phyloP scores from a whole-genome alignment of 2,888 invertebrate genomes.

The Eupithecia abbreviata region DNA sequence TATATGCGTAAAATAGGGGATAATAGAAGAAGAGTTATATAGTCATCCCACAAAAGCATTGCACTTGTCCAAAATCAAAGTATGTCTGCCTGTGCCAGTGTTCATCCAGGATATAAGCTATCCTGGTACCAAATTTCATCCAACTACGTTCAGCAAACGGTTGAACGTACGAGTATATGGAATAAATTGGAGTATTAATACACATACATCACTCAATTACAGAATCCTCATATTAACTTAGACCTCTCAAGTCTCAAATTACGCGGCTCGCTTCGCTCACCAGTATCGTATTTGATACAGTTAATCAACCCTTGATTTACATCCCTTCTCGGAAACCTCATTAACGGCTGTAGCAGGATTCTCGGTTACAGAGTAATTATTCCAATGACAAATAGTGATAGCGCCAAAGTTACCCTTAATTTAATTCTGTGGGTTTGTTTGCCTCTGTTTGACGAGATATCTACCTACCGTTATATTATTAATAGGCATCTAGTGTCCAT shows the following conservation, averaged over 20 bases:
- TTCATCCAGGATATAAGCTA: background rate
- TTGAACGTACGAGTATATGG: background rate
- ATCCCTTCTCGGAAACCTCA: conserved; percentile 14
- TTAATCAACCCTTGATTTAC: conserved; percentile 16
- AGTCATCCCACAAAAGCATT: background rate
- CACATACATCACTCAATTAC: background rate
- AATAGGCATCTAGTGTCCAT: too few species aligned
- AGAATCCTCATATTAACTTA: background rate
- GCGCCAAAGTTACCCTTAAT: conserved; percentile 19
- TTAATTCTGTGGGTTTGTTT: conserved; percentile 5
- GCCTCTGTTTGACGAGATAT: background rate
- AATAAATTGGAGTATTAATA: background rate
- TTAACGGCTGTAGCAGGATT: conserved; percentile 14
- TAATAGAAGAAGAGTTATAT: background rate
- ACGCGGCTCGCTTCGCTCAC: background rate
- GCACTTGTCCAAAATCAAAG: background rate
- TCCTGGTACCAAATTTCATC: background rate
- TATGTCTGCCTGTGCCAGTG: background rate
- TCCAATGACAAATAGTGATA: conserved; percentile 44
- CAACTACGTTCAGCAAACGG: background rate
- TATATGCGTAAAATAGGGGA: too few species aligned
- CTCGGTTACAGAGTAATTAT: conserved; percentile 37
- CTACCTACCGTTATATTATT: background rate
- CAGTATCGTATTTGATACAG: background rate
- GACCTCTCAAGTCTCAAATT: background rate